A percentile compares a stretch with the other conserved stretches of the same genome.
Evolutionary conservation across 2,113 vertebrate species (phyloP).

Genomic region (Okapia johnstoni): DNA sequence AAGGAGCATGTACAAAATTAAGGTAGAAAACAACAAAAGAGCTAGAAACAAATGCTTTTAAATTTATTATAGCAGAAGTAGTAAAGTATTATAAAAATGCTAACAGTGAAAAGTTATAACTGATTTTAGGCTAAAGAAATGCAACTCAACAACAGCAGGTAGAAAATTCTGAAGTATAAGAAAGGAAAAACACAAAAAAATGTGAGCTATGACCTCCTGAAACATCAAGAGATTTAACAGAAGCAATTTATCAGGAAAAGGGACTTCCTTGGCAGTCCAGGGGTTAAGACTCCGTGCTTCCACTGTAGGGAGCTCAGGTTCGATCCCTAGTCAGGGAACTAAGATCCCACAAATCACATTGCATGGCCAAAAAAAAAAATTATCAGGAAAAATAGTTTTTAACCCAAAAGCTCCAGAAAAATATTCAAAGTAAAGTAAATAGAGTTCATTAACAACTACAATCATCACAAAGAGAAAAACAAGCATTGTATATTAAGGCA

Average conservation of each 20-base stretch:
- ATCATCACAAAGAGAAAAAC: neutral
- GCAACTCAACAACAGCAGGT: slow-evolving; percentile 17
- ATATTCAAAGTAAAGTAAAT: slow-evolving; percentile 22
- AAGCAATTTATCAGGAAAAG: neutral
- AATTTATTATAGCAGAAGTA: neutral
- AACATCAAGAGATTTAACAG: neutral
- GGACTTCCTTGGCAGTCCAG: neutral
- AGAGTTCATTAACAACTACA: neutral
- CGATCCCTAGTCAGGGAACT: neutral
- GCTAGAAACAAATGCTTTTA: slow-evolving; percentile 18
- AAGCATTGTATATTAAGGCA: neutral
- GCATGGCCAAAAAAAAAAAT: neutral
- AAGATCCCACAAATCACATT: neutral
- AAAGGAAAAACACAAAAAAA: slow-evolving; percentile 33
- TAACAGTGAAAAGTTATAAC: neutral
- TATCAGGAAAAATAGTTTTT: neutral
- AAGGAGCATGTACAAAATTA: slow-evolving; percentile 39
- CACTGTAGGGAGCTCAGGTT: neutral
- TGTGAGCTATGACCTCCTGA: neutral
- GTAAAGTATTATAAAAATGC: neutral
- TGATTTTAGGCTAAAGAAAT: slow-evolving; percentile 8
- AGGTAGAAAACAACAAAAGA: neutral
- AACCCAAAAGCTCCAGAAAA: slow-evolving; percentile 34
- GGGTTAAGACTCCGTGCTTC: neutral
- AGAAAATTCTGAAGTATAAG: neutral